These are phyloP conservation scores for Drosophila multiciliata DNA, from an alignment of 2,888 invertebrate species.

Conservation along the genomic window DNA sequence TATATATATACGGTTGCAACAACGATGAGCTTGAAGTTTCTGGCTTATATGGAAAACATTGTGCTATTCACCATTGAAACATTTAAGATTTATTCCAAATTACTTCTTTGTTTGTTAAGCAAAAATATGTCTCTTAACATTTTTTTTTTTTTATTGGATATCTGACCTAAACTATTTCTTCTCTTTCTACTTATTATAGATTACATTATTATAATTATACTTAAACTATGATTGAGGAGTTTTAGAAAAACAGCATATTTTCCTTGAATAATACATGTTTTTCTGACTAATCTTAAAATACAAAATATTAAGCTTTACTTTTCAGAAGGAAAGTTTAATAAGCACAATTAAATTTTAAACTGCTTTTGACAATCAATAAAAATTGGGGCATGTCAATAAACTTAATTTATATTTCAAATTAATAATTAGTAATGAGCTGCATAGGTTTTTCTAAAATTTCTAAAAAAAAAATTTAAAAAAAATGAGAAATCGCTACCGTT, in stretches of 20 bases:
- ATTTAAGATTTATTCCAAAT: neutral
- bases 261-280: neutral
- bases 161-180: neutral
- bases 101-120: neutral
- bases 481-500: neutral
- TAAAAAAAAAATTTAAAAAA: neutral
- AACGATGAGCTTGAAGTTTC: neutral
- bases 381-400: neutral
- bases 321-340: neutral
- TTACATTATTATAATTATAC: neutral
- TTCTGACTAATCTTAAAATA: neutral
- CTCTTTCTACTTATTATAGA: neutral
- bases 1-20: neutral
- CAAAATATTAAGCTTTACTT: neutral
- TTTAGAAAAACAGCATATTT: neutral
- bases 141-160: neutral
- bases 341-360: neutral
- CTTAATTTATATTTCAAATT: neutral
- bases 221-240: neutral
- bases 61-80: neutral
- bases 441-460: neutral
- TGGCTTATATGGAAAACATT: neutral
- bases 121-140: neutral
- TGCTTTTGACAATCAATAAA: neutral
- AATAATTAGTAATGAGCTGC: too few relatives aligned